Base-by-base conservation (phyloP, 2,888 invertebrate genomes). In the Seira sanloemensis region DNA sequence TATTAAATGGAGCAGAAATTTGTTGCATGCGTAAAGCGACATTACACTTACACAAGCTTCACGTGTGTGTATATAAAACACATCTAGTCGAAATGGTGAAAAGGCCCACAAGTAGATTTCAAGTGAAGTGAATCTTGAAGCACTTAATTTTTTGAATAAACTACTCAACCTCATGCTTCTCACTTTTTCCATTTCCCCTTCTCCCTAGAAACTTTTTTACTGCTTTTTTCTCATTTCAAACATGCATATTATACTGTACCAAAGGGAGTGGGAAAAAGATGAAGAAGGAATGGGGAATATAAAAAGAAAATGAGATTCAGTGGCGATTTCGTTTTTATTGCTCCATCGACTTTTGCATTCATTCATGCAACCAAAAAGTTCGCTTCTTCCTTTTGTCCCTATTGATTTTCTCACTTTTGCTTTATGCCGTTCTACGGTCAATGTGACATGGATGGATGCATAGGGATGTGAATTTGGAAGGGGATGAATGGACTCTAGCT, bases 271-370 rank as follows among this genome's bases (percentile, higher is more conserved):
- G 46, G 65, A 67, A 68, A 26, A 54, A 25, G 24, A 65, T 27
- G 50, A 80, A 69, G 71, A 37, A 72, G 73, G 78, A 85, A 81
- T 65, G n/a, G 71, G 37, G 69, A 46, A 68, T 46, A 84, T n/a
- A 78, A 74, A 68, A 65, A 71, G 62, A 86, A 89, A 89, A 89
- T 89, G 89, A 89, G 89, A 89, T 89, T 89, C 89, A 89, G 89
- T 85, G 88, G 82, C 88, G 89, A 89, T 89, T 88, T 88, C 86
- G 86, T 88, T 89, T 89, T 89, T 89, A 89, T 89, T 89, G 88
- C 89, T 86, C 89, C 89, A 88, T 89, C 89, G 88, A 89, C 89
- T 89, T 89, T 88, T 85, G 88, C 89, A 89, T 89, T 89, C 88
- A 89, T 81, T 81, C 75, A 54, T 68, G 37, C 37, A 37, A 4